Percentiles rank a stretch among this genome's conserved stretches.
phyloP scores from a whole-genome alignment of 2,113 vertebrate genomes.

The Ctenomys sociabilis region DNA sequence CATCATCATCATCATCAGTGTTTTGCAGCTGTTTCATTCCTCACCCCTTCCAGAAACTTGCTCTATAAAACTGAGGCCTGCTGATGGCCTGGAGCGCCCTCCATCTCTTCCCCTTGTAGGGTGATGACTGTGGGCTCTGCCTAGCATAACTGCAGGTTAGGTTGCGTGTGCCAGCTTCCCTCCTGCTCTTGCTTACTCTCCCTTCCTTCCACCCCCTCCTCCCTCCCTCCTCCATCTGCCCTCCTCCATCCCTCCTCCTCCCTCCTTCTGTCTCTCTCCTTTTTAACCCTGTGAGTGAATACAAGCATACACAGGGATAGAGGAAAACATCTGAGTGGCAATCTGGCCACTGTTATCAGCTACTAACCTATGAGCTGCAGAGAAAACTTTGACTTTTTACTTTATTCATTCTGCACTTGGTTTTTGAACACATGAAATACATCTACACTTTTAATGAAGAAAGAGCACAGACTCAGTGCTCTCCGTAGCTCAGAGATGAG shows the following conservation, averaged over 20 bases:
- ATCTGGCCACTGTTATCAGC: no score
- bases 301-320: no score
- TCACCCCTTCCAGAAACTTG: no score
- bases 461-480: background rate
- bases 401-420: background rate
- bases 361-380: background rate
- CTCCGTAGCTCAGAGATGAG: background rate
- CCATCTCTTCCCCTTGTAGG: background rate
- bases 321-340: background rate
- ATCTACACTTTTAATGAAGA: no score
- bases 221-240: no score
- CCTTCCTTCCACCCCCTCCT: background rate
- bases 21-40: no score
- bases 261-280: background rate
- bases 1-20: no score
- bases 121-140: background rate
- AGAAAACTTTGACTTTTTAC: background rate
- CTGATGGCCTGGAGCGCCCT: background rate
- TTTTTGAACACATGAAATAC: background rate
- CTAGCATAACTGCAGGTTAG: background rate
- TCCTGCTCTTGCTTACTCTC: no score
- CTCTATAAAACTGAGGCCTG: background rate
- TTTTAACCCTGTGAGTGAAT: background rate
- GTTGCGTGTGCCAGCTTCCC: no score
- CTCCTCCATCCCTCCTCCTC: accelerated